phyloP scores from a whole-genome alignment of 2,888 invertebrate genomes.

The Heliothis peltigera region DNA sequence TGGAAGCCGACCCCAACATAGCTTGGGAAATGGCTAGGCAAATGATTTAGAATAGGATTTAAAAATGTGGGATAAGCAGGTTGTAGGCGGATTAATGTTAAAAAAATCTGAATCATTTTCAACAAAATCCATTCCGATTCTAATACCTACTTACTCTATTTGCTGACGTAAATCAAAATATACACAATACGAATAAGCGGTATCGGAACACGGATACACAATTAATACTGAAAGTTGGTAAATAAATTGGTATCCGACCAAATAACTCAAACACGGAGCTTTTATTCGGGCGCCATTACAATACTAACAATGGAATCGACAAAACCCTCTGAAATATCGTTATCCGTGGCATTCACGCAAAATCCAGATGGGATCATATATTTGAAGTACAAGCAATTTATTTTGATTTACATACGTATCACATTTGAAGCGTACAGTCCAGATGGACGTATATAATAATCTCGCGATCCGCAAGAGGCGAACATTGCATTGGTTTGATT shows the following conservation, averaged over 20 bases:
- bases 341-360: slow-evolving; percentile 26
- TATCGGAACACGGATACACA: slow-evolving; percentile 7
- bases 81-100: no score
- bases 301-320: slow-evolving; percentile 39
- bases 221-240: slow-evolving; percentile 21
- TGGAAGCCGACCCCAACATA: no score
- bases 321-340: slow-evolving; percentile 43
- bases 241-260: slow-evolving; percentile 30
- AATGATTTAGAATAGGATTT: no score
- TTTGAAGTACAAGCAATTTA: slow-evolving; percentile 45
- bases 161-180: background rate
- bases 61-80: no score
- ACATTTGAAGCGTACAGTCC: slow-evolving; percentile 44
- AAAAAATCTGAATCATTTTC: no score
- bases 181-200: slow-evolving; percentile 1
- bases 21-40: no score
- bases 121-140: no score
- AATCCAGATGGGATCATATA: slow-evolving; percentile 42
- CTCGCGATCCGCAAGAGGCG: slow-evolving; percentile 59
- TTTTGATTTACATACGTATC: slow-evolving; percentile 50
- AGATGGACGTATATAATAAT: slow-evolving; percentile 60
- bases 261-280: slow-evolving; percentile 20
- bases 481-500: slow-evolving; percentile 71
- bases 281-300: slow-evolving; percentile 31
- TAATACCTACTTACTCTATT: background rate